A percentile compares a stretch with the other conserved stretches of the same genome.
These are phyloP conservation scores for Leptodactylus fuscus DNA, from an alignment of 2,113 vertebrate genomes.

Conservation along the genomic window DNA sequence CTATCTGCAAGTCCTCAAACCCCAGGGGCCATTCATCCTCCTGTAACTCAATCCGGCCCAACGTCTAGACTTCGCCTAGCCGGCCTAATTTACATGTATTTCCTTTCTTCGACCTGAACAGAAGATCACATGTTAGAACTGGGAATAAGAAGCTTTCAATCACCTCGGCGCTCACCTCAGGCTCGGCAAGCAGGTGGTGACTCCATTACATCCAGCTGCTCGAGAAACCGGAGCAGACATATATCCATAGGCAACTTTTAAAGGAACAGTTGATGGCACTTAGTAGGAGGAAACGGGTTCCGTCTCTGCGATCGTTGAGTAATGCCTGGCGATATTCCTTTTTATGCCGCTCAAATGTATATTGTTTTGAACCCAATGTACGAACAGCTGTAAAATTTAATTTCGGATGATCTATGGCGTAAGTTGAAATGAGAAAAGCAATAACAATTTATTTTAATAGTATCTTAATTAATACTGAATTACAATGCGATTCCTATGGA, in stretches of 20 bases:
- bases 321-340: not conserved
- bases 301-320: not conserved
- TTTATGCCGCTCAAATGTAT: conserved; percentile 28
- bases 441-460: conserved; percentile 62
- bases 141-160: conserved; percentile 60
- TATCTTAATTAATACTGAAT: conserved; percentile 77
- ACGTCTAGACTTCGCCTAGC: conserved; percentile 64
- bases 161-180: conserved; percentile 39
- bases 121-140: conserved; percentile 57
- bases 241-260: conserved; percentile 28
- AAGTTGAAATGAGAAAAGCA: conserved; percentile 65
- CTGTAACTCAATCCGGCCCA: conserved; percentile 53
- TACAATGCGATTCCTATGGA: conserved; percentile 67
- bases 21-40: conserved; percentile 35
- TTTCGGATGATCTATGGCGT: conserved; percentile 59
- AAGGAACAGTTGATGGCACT: not conserved
- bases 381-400: conserved; percentile 58
- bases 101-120: conserved; percentile 58
- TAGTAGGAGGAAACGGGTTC: not conserved
- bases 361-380: conserved; percentile 47
- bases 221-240: conserved; percentile 34
- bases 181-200: conserved; percentile 43
- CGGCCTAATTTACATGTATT: conserved; percentile 45
- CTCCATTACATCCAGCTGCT: conserved; percentile 35
- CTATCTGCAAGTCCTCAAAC: conserved; percentile 2